These are phyloP conservation scores for Drosophila paracracens DNA, from an alignment of 2,888 invertebrate genomes.

Conservation along the genomic window DNA sequence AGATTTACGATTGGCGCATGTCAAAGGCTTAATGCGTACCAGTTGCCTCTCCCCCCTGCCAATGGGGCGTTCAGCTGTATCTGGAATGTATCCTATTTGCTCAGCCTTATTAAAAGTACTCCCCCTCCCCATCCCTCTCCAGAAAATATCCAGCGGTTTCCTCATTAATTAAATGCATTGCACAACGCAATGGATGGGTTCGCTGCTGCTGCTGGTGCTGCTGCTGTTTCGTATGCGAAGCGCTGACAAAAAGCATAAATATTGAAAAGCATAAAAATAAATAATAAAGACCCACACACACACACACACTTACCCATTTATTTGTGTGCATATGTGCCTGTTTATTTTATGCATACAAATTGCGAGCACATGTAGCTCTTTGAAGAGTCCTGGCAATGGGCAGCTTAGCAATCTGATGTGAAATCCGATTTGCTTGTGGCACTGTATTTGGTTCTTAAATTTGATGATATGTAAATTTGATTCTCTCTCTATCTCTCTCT, in stretches of 20 bases:
- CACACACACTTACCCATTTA: background rate
- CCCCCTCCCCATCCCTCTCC: background rate
- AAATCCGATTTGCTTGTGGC: constrained; percentile 43
- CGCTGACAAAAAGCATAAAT: constrained; percentile 75
- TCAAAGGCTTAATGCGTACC: constrained; percentile 78
- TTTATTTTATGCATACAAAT: constrained; percentile 67
- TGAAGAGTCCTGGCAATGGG: constrained; percentile 28
- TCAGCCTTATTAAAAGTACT: constrained; percentile 69
- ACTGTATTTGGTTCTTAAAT: constrained; percentile 34
- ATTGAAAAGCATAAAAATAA: constrained; percentile 77
- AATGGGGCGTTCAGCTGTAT: constrained; percentile 33
- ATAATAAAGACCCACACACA: constrained; percentile 51
- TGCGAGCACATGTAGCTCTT: constrained; percentile 59
- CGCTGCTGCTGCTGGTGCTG: background rate
- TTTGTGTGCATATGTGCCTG: constrained; percentile 12
- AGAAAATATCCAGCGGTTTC: constrained; percentile 55
- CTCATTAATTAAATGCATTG: constrained; percentile 75
- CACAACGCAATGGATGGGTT: constrained; percentile 37
- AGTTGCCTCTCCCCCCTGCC: background rate
- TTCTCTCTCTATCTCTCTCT: constrained; percentile 6
- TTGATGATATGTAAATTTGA: constrained; percentile 54
- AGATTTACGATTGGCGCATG: constrained; percentile 83
- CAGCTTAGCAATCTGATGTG: constrained; percentile 7
- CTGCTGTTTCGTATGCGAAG: constrained; percentile 62
- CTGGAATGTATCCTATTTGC: constrained; percentile 55